These are phyloP conservation scores for Edolisoma coerulescens DNA, from an alignment of 2,113 vertebrate species.

Conservation along the genomic window DNA sequence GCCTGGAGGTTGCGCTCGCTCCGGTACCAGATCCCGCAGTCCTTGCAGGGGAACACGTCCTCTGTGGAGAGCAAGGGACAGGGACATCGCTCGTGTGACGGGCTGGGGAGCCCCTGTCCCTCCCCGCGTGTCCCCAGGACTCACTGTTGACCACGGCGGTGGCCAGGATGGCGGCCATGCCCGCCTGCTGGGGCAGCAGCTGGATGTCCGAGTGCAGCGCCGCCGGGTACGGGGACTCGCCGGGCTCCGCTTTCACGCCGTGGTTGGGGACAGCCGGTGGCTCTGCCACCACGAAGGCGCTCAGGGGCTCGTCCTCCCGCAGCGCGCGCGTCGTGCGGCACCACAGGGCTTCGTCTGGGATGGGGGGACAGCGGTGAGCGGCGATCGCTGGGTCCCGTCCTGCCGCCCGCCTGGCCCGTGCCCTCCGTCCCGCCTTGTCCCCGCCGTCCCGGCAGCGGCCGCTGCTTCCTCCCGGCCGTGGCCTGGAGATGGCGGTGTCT, in stretches of 20 bases:
- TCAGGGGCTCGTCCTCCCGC: conserved; percentile 61
- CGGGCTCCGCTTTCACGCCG: conserved; percentile 66
- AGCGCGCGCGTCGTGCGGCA: conserved; percentile 82
- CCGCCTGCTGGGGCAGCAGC: conserved; percentile 95
- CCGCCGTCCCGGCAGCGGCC: neutral
- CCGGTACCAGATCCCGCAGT: conserved; percentile 98
- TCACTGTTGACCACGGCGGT: conserved; percentile 96
- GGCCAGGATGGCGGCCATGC: conserved; percentile 96
- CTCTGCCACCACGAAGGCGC: conserved; percentile 68
- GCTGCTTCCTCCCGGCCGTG: neutral
- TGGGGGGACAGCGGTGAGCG: accelerated
- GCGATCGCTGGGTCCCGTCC: accelerated
- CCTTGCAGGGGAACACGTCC: conserved; percentile 96
- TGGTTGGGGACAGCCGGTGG: conserved; percentile 50
- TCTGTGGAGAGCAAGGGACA: conserved; percentile 69
- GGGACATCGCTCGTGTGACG: accelerated
- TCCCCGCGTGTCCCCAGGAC: neutral
- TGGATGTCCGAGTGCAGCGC: conserved; percentile 84
- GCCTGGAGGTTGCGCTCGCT: conserved; percentile 96
- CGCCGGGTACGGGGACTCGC: conserved; percentile 65
- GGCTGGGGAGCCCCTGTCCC: neutral
- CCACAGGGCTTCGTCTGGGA: conserved; percentile 81
- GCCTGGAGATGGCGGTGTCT: conserved; percentile 2
- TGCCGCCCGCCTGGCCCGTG: accelerated
- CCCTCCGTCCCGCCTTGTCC: neutral